Evolutionary conservation across 2,113 vertebrate species (phyloP), one percentile per base, ranked within the genome.

Genomic region (Tetrao urogallus): DNA sequence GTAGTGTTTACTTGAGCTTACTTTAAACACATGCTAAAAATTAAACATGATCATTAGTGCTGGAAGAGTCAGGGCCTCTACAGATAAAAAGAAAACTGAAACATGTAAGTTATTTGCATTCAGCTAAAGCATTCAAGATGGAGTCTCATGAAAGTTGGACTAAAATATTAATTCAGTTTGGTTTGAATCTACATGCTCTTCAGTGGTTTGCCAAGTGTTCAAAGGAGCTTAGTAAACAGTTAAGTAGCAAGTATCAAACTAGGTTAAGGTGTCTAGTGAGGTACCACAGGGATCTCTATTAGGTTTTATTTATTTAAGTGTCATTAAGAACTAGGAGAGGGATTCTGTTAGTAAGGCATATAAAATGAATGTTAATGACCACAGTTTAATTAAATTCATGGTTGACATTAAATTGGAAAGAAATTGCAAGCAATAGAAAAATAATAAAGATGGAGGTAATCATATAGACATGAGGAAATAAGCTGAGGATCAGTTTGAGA

Each of bases 291-390:
- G 94, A 95, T 90, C 60, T 93, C 79, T 88, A 95, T 82, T 91
- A 92, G 60, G 77, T 94, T 94, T 97, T 95, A 94, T 97, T 97
- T 96, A 96, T 96, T 95, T 96, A 95, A 94, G 89, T 93, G 80
- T 95, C 94, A 95, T 96, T 94, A 96, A 87, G 75, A 92, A 89
- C 80, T 84, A 89, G 74, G 75, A 91, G 88, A 88, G 79, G 50
- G 38, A 91, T 92, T 95, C 82, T 91, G 36, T 80, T 92, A 92
- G 70, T 52, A 24, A 89, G 48, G 88, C 64, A 43, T 92, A 71
- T 91, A 77, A 91, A 92, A 67, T 86, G 50, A 95, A 96, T 95
- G 84, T 86, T 95, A 93, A 96, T 90, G 71, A 85, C 54, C 57
- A 69, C 13, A 82, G 48, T 93, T 88, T 96, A 96, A 97, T 96